Percentiles rank a stretch among this genome's conserved stretches.
Conservation (phyloP, 2,888 invertebrate species). For the Sesamia inferens region DNA sequence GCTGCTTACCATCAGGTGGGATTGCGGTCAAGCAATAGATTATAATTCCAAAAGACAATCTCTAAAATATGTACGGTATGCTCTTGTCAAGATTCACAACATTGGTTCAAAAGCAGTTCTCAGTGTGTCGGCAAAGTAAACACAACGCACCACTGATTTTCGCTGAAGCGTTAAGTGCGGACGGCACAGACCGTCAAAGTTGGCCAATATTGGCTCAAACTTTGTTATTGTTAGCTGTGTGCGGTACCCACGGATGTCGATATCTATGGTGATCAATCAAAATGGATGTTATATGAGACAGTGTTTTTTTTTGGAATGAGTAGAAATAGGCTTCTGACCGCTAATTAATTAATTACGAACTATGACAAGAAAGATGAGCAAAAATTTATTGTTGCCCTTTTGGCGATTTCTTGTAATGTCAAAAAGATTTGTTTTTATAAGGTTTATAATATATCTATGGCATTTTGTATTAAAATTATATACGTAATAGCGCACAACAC, state of each 20-base stretch:
- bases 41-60: too few relatives aligned
- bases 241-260: background rate
- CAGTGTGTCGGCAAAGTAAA: background rate
- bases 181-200: slow-evolving; percentile 16
- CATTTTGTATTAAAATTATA: background rate
- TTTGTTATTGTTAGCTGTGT: slow-evolving; percentile 25
- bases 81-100: background rate
- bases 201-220: slow-evolving; percentile 40
- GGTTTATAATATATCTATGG: background rate
- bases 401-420: background rate
- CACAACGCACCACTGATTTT: slow-evolving; percentile 3
- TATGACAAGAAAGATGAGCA: background rate
- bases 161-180: background rate
- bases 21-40: too few relatives aligned
- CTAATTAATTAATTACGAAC: background rate
- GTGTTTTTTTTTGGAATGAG: background rate
- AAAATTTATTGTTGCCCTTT: background rate
- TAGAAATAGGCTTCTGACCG: background rate
- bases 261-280: slow-evolving; percentile 10
- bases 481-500: background rate
- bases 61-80: background rate
- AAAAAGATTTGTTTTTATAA: background rate
- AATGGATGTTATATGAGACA: background rate
- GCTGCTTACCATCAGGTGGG: too few relatives aligned
- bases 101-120: background rate